phyloP scores from a whole-genome alignment of 2,888 invertebrate genomes.

The Halictus ligatus region DNA sequence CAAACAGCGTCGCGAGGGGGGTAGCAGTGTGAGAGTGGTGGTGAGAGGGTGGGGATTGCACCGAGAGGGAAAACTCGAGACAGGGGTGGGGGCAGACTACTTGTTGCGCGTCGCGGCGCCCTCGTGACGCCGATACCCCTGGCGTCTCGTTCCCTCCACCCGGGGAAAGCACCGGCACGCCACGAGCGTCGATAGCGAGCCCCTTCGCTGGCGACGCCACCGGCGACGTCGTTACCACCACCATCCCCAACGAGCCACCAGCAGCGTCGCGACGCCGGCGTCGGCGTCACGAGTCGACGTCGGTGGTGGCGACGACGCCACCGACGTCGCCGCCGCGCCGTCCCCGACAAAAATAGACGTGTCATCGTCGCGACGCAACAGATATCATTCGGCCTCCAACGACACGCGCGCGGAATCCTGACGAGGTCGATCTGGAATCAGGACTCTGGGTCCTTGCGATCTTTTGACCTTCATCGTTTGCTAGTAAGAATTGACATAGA shows the following conservation, averaged over 20 bases:
- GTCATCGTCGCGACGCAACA: slow-evolving; percentile 80
- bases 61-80: slow-evolving; percentile 74
- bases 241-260: slow-evolving; percentile 39
- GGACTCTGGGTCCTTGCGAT: not conserved
- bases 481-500: not conserved
- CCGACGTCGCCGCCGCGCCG: slow-evolving; percentile 60
- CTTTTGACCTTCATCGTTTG: not conserved
- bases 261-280: slow-evolving; percentile 34
- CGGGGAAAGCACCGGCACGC: slow-evolving; percentile 33
- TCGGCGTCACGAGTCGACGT: slow-evolving; percentile 17
- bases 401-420: slow-evolving; percentile 36
- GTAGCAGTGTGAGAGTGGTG: not conserved
- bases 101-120: slow-evolving; percentile 80
- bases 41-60: slow-evolving; percentile 20
- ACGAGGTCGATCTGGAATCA: not conserved
- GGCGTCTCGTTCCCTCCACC: not conserved
- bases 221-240: slow-evolving; percentile 40
- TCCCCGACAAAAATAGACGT: slow-evolving; percentile 78
- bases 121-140: slow-evolving; percentile 66
- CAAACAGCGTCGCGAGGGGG: not conserved
- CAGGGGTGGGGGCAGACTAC: slow-evolving; percentile 78
- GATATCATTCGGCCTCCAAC: slow-evolving; percentile 72
- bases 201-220: slow-evolving; percentile 52
- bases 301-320: slow-evolving; percentile 20
- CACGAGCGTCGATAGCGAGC: slow-evolving; percentile 27